A percentile compares a stretch with the other conserved stretches of the same genome.
phyloP scores from a whole-genome alignment of 2,888 invertebrate genomes.

The Cryptus armator region DNA sequence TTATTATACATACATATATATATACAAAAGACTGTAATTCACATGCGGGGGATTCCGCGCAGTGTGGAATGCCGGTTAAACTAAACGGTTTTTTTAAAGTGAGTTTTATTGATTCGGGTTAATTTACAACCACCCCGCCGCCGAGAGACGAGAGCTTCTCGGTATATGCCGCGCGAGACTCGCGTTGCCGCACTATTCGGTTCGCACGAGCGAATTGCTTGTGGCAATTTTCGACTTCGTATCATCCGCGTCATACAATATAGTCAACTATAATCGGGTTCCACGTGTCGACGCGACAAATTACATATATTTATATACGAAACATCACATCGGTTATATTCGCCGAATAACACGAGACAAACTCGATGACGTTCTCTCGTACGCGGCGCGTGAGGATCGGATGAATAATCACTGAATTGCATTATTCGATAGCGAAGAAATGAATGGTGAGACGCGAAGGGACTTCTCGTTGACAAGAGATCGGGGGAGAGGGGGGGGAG shows the following conservation, averaged over 20 bases:
- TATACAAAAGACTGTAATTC: conserved; percentile 15
- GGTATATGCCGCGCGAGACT: neutral
- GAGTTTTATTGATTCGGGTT: conserved; percentile 63
- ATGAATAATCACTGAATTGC: neutral
- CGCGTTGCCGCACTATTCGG: neutral
- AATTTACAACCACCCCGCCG: conserved; percentile 41
- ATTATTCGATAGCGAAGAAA: neutral
- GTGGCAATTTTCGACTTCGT: conserved; percentile 26
- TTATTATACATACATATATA: neutral
- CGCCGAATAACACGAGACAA: neutral
- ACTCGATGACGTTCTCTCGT: neutral
- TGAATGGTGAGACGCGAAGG: neutral
- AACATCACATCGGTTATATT: no score
- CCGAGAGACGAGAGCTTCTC: conserved; percentile 33
- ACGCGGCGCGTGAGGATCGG: neutral
- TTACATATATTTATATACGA: neutral
- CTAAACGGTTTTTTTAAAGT: conserved; percentile 54
- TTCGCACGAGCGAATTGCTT: conserved; percentile 51
- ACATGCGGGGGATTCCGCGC: conserved; percentile 22
- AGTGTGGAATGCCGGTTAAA: conserved; percentile 42
- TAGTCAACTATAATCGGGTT: neutral
- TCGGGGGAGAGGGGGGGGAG: no score
- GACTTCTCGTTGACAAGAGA: neutral
- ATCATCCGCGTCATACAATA: conserved; percentile 12
- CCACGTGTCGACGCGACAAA: neutral